Base-by-base conservation (phyloP, 2,113 vertebrate genomes). In the Acrocephalus kingi region DNA sequence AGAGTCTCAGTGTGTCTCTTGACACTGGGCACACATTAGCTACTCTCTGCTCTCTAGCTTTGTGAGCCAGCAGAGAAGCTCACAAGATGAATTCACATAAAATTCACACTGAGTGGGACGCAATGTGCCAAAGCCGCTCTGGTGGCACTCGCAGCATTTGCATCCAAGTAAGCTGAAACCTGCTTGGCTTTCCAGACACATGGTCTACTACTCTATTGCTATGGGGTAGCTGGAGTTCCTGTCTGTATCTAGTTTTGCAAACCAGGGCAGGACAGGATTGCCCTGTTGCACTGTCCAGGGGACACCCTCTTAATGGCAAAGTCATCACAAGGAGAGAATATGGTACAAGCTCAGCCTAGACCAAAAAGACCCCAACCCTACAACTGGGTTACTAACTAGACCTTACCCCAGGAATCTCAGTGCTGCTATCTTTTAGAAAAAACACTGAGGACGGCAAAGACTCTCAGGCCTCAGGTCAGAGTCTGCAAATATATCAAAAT, bases 21-120 rank as follows among this genome's bases (percentile, higher is more conserved):
- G 86, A 84, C 69, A 45, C 61, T 7, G 83, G 75, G 63, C 64
- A 80, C 79, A 54, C 55, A 28, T 55, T 21, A 89, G 85, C 75
- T 66, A 3, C 83, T 83, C 63, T 13, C 33, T 30, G 49, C 58
- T 90, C 55, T 43, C 49, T 8, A 49, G 67, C 52, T 79, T 30
- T 87, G 62, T 21, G 63, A 95, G 92, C 49, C 72, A 73, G 51
- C 63, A 71, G 63, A 95, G 59, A 69, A 66, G 51, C 45, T 96
- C 59, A 67, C 51, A 52, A 62, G 68, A 74, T 1, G 3, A 67
- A 90, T 72, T 69, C 54, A 74, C 76, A 90, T 23, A 46, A 81
- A 74, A 88, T 61, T 76, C 83, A 66, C 58, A n/a, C 69, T 31
- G 71, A 52, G 81, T 64, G 74, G 92, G 74, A 84, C n/a, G 61